Evolutionary conservation across 2,797 vertebrate species (phyloP).

Genomic region (Saxicola maurus): DNA sequence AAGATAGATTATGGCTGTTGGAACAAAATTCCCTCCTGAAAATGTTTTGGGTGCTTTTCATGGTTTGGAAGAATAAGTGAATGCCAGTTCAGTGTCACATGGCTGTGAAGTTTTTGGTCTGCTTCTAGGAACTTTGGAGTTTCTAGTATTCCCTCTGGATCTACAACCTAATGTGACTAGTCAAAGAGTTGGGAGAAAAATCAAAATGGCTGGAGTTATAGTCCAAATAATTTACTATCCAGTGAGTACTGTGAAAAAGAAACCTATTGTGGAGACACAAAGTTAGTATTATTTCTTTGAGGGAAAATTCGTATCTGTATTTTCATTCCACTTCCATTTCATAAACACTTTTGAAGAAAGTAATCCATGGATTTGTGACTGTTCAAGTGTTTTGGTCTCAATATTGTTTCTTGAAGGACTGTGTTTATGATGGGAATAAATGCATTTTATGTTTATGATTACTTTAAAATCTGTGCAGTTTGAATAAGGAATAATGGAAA

Average conservation of each 20-base stretch:
- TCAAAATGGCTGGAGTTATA: not conserved
- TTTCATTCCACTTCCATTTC: not conserved
- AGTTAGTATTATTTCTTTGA: not conserved
- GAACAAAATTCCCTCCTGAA: slow-evolving; percentile 15
- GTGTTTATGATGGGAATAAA: not conserved
- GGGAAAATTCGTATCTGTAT: not conserved
- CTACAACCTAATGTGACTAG: not conserved
- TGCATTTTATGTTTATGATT: not conserved
- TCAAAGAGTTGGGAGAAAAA: not conserved
- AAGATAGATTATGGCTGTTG: slow-evolving; percentile 24
- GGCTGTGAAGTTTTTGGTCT: not conserved
- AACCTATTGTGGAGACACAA: not conserved
- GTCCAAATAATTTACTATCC: not conserved
- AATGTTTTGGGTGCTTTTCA: slow-evolving; percentile 11
- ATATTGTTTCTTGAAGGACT: not conserved
- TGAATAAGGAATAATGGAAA: not conserved
- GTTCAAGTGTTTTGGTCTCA: not conserved
- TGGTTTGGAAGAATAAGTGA: slow-evolving; percentile 14
- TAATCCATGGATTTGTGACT: not conserved
- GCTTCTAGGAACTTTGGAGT: not conserved
- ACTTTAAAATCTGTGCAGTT: not conserved
- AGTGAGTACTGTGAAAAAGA: not conserved
- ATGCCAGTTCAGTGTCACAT: not conserved
- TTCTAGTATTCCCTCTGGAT: not conserved
- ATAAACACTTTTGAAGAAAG: not conserved